A percentile compares a stretch with the other conserved stretches of the same genome.
phyloP scores from a whole-genome alignment of 2,797 vertebrate genomes.

The Channallabes apus region DNA sequence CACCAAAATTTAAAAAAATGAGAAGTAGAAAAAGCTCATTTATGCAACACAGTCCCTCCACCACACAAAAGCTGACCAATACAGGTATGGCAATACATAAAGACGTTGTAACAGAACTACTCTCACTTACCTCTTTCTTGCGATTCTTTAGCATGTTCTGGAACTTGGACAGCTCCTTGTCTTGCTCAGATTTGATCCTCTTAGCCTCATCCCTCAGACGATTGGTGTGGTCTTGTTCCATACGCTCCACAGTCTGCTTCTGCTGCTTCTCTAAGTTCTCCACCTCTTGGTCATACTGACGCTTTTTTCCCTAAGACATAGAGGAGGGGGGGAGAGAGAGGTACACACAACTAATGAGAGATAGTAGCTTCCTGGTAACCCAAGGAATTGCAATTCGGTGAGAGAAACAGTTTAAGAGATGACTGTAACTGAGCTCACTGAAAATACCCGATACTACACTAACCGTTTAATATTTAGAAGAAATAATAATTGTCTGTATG shows the following conservation, averaged over 20 bases:
- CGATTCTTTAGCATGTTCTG: slow-evolving; percentile 95
- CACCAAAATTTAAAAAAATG: neutral
- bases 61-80: slow-evolving; percentile 26
- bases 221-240: slow-evolving; percentile 96
- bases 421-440: slow-evolving; percentile 1
- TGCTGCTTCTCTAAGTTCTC: slow-evolving; percentile 97
- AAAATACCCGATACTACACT: no score
- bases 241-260: slow-evolving; percentile 95
- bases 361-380: neutral
- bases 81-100: slow-evolving; percentile 25
- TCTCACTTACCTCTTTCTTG: slow-evolving; percentile 88
- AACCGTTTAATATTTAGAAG: no score
- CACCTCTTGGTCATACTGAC: slow-evolving; percentile 96
- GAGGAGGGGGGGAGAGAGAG: slow-evolving; percentile 15
- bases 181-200: slow-evolving; percentile 95
- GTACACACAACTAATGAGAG: neutral
- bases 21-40: neutral
- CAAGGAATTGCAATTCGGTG: neutral
- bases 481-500: no score
- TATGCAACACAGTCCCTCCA: slow-evolving; percentile 19
- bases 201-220: slow-evolving; percentile 94
- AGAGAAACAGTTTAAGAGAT: no score
- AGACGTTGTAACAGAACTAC: slow-evolving; percentile 12
- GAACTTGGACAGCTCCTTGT: slow-evolving; percentile 96
- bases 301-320: slow-evolving; percentile 82